Conservation (phyloP, 2,797 vertebrate genomes). For the Chrosomus eos region DNA sequence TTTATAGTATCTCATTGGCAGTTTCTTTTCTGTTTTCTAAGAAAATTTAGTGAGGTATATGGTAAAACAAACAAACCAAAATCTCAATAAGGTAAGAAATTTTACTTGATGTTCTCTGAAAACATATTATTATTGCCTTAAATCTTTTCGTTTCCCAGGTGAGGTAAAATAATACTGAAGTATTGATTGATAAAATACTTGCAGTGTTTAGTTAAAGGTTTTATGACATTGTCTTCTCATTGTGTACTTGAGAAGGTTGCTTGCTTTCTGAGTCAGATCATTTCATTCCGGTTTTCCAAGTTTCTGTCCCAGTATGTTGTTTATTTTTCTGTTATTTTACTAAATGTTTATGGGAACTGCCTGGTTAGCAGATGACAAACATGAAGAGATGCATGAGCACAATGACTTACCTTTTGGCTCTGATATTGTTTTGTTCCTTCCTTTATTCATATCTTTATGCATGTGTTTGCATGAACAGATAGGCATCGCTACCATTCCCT, state of each 20-base stretch:
- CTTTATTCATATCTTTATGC: not conserved
- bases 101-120: not conserved
- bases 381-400: conserved; percentile 16
- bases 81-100: not conserved
- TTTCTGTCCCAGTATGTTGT: conserved; percentile 14
- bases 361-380: conserved; percentile 1
- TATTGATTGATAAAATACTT: not conserved
- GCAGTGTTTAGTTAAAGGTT: not conserved
- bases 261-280: not conserved
- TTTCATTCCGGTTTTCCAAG: not conserved
- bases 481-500: not conserved
- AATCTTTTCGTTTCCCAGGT: not conserved
- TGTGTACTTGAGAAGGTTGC: not conserved
- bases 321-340: conserved; percentile 22
- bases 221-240: not conserved
- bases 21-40: not conserved
- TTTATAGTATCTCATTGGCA: not conserved
- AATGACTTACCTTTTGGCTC: conserved; percentile 6
- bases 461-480: conserved; percentile 41
- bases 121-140: not conserved
- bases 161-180: not conserved
- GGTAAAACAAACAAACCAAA: not conserved
- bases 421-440: not conserved
- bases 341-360: not conserved
- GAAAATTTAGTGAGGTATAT: not conserved